These are phyloP conservation scores for Spodoptera picta DNA, from an alignment of 2,888 invertebrate species.

Conservation along the genomic window DNA sequence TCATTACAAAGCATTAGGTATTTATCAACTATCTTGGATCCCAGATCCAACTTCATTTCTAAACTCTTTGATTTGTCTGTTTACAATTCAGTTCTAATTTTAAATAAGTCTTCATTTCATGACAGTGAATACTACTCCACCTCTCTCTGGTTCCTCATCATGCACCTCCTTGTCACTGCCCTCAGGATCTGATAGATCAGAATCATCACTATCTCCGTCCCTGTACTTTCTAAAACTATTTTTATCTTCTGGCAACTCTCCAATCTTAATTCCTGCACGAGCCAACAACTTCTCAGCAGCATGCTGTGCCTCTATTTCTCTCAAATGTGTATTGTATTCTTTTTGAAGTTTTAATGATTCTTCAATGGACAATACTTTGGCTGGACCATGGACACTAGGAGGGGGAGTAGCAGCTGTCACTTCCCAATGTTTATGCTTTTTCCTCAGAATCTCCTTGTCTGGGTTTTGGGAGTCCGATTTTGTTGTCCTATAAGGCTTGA, in stretches of 20 bases:
- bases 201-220: constrained; percentile 75
- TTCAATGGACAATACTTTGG: constrained; percentile 84
- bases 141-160: constrained; percentile 88
- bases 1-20: not conserved
- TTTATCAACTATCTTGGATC: constrained; percentile 1
- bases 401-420: constrained; percentile 90
- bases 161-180: constrained; percentile 87
- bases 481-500: constrained; percentile 89
- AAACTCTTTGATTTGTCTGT: not conserved
- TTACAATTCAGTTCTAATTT: not conserved
- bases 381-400: constrained; percentile 85
- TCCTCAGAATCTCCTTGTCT: constrained; percentile 84
- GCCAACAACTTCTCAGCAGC: constrained; percentile 87
- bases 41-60: not conserved
- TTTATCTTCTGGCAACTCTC: constrained; percentile 71
- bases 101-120: constrained; percentile 69
- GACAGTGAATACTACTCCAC: constrained; percentile 87
- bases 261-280: constrained; percentile 75
- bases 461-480: constrained; percentile 87
- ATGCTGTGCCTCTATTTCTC: constrained; percentile 86
- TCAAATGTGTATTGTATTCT: constrained; percentile 81
- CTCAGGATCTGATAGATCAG: constrained; percentile 76
- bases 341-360: constrained; percentile 89
- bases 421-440: constrained; percentile 89
- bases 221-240: constrained; percentile 78